Percentiles rank a stretch among this genome's conserved stretches.
phyloP scores from a whole-genome alignment of 2,113 vertebrate species.

The Nibea albiflora region DNA sequence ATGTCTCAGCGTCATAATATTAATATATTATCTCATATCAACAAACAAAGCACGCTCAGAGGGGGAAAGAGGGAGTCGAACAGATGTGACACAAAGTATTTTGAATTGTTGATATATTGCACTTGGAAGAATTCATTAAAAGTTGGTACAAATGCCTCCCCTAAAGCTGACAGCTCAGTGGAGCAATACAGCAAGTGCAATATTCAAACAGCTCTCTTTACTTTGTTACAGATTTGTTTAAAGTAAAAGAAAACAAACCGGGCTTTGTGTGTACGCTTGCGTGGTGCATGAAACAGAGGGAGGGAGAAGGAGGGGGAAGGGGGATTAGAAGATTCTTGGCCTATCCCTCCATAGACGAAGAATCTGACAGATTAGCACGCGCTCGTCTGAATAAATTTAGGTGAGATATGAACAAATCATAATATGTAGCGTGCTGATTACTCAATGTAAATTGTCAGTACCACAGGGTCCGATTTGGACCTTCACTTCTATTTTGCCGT shows the following conservation, averaged over 20 bases:
- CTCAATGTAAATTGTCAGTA: background rate
- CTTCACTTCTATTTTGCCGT: background rate
- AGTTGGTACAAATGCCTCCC: constrained; percentile 43
- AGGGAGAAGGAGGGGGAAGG: background rate
- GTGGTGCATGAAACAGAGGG: constrained; percentile 16
- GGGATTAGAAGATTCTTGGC: background rate
- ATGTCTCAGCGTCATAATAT: background rate
- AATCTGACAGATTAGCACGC: background rate
- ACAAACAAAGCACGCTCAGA: background rate
- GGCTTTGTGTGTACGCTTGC: constrained; percentile 25
- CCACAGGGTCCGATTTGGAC: constrained; percentile 7
- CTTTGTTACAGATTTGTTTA: constrained; percentile 56
- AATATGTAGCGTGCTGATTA: background rate
- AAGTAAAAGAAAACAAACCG: constrained; percentile 54
- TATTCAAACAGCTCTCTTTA: constrained; percentile 52
- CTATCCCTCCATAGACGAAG: background rate
- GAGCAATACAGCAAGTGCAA: constrained; percentile 43
- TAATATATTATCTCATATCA: background rate
- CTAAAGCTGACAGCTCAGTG: constrained; percentile 55
- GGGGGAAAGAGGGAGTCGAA: background rate
- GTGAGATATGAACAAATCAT: background rate
- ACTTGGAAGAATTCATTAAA: constrained; percentile 55
- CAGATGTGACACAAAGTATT: constrained; percentile 25
- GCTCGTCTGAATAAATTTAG: background rate
- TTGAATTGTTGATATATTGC: constrained; percentile 49